Evolutionary conservation across 2,888 invertebrate genomes (phyloP).

Genomic region (Eupithecia subumbrata): DNA sequence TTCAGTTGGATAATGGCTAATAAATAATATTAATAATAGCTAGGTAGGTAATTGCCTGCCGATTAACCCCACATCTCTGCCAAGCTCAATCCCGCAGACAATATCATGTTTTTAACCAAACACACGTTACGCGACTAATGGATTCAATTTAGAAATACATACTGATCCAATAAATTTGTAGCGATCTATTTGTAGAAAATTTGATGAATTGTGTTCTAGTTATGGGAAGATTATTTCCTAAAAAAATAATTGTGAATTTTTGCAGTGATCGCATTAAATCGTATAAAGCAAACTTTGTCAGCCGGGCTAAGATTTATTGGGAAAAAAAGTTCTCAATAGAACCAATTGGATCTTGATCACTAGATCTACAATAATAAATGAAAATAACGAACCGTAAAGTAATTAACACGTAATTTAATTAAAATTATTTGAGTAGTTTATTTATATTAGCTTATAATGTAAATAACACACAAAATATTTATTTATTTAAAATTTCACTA

Average conservation of each 20-base stretch:
- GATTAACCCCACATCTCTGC: constrained; percentile 15
- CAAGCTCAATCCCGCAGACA: constrained; percentile 26
- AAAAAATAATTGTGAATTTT: neutral
- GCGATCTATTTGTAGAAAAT: constrained; percentile 41
- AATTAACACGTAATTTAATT: neutral
- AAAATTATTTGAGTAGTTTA: neutral
- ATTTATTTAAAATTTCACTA: no score
- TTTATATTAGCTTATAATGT: neutral
- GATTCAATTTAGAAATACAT: constrained; percentile 39
- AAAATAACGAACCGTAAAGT: neutral
- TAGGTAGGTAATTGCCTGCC: neutral
- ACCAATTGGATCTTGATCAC: no score
- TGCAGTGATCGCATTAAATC: neutral
- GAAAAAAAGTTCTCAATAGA: no score
- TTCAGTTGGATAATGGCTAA: no score
- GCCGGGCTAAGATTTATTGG: no score
- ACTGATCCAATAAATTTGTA: constrained; percentile 35
- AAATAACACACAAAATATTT: neutral
- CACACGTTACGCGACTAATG: constrained; percentile 25
- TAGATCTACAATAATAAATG: no score
- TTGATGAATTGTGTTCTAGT: constrained; percentile 48
- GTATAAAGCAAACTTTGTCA: neutral
- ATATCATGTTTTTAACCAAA: constrained; percentile 31
- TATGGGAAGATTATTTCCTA: neutral
- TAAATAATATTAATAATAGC: neutral